Evolutionary conservation across 1,140 invertebrate genomes (phyloP).

Genomic region (Camponotus pennsylvanicus): DNA sequence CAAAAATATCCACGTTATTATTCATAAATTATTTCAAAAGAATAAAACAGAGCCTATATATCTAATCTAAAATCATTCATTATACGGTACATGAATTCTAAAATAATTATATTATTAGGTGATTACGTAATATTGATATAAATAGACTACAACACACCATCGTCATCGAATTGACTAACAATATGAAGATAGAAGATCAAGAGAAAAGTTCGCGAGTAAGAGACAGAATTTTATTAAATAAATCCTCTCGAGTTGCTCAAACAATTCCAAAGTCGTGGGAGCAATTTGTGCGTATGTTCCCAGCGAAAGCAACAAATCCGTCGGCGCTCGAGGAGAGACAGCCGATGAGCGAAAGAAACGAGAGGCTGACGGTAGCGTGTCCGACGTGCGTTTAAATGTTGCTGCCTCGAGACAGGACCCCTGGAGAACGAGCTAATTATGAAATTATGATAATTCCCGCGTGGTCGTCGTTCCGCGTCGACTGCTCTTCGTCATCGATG

Average conservation of each 20-base stretch:
- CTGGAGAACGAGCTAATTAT: slow-evolving; percentile 77
- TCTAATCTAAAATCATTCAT: too few relatives aligned
- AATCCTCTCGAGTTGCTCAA: slow-evolving; percentile 29
- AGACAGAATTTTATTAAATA: slow-evolving; percentile 32
- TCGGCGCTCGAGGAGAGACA: slow-evolving; percentile 40
- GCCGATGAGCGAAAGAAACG: slow-evolving; percentile 35
- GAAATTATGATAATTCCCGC: slow-evolving; percentile 77
- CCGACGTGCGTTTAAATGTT: slow-evolving; percentile 71
- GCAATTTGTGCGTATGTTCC: slow-evolving; percentile 34
- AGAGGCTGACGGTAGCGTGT: slow-evolving; percentile 68
- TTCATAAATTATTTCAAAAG: too few relatives aligned
- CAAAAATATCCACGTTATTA: too few relatives aligned
- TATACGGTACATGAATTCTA: neutral
- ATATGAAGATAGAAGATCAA: neutral
- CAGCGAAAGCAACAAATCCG: slow-evolving; percentile 44
- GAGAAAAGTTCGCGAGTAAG: neutral
- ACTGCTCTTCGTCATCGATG: slow-evolving; percentile 52
- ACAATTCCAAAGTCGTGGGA: slow-evolving; percentile 44
- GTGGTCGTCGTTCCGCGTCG: slow-evolving; percentile 70
- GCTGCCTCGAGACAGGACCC: slow-evolving; percentile 72
- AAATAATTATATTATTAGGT: neutral
- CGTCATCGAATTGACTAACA: neutral
- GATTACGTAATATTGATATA: too few relatives aligned
- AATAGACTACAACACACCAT: too few relatives aligned
- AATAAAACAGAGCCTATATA: too few relatives aligned